phyloP scores from a whole-genome alignment of 2,113 vertebrate genomes.

The Serilophus lunatus region DNA sequence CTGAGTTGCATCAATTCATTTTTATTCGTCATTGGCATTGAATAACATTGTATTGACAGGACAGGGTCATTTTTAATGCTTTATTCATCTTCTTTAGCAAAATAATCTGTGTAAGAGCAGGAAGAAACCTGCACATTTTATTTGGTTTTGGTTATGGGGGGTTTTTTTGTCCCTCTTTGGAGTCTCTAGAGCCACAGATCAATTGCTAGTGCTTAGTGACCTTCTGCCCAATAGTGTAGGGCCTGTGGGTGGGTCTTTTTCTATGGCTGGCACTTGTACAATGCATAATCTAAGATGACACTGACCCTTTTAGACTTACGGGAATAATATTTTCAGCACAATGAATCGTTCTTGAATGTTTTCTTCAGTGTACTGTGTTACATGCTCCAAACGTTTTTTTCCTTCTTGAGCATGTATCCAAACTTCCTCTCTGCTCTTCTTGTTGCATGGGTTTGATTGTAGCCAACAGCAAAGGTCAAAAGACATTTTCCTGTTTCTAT shows the following conservation, averaged over 20 bases:
- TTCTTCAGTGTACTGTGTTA: background rate
- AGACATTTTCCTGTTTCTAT: conserved; percentile 11
- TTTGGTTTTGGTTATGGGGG: too few species aligned
- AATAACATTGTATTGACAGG: background rate
- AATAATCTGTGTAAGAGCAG: background rate
- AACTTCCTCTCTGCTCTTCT: background rate
- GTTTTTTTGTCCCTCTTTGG: background rate
- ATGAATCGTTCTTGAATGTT: conserved; percentile 22
- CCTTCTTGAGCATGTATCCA: background rate
- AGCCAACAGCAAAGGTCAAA: conserved; percentile 52
- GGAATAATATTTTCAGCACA: conserved; percentile 1
- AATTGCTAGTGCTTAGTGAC: conserved; percentile 28
- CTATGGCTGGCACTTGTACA: background rate
- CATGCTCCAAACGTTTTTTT: background rate
- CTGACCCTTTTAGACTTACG: background rate
- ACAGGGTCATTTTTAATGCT: background rate
- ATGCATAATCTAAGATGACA: conserved; percentile 19
- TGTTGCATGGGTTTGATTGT: background rate
- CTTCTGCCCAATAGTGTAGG: background rate
- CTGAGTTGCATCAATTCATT: background rate
- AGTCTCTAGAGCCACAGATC: conserved; percentile 18
- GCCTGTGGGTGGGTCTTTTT: background rate
- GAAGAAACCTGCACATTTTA: background rate
- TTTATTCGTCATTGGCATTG: background rate
- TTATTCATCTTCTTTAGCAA: background rate